Evolutionary conservation across 2,888 invertebrate species (phyloP).

Genomic region (Sabatieria punctata): DNA sequence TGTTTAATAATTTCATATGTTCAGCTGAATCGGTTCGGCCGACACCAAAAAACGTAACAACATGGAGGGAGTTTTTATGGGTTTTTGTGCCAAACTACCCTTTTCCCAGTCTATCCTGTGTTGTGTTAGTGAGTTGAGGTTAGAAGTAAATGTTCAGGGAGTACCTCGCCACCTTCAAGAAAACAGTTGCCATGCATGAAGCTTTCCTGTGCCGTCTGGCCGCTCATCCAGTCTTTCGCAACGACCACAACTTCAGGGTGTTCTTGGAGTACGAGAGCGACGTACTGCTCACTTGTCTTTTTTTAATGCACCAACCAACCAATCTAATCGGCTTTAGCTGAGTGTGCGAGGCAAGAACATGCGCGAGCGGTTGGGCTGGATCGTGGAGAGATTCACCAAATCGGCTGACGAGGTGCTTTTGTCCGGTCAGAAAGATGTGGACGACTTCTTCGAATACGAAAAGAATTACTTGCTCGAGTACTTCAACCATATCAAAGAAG

Average conservation of each 20-base stretch:
- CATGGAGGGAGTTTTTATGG: too few species aligned
- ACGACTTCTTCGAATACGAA: slow-evolving; percentile 96
- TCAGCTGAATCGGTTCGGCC: too few species aligned
- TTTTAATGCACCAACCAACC: too few species aligned
- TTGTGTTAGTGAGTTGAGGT: too few species aligned
- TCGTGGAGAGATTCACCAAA: slow-evolving; percentile 58
- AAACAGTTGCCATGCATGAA: slow-evolving; percentile 99
- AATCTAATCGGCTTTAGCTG: slow-evolving; percentile 34
- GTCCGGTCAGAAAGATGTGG: slow-evolving; percentile 81
- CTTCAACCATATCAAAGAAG: slow-evolving; percentile 80
- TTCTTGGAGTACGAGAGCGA: slow-evolving; percentile 90
- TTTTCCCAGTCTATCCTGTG: too few species aligned
- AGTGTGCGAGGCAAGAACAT: slow-evolving; percentile 53
- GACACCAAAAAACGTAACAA: too few species aligned
- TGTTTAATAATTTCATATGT: too few species aligned
- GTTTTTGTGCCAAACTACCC: too few species aligned
- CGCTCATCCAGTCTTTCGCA: slow-evolving; percentile 68
- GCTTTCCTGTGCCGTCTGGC: slow-evolving; percentile 90
- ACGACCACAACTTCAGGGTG: slow-evolving; percentile 80
- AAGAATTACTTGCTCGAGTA: slow-evolving; percentile 85
- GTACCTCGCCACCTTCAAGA: slow-evolving; percentile 96
- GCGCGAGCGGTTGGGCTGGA: slow-evolving; percentile 78
- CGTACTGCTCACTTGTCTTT: slow-evolving; percentile 39
- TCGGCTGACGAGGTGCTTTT: slow-evolving; percentile 88
- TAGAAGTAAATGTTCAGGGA: too few species aligned